A percentile compares a stretch with the other conserved stretches of the same genome.
These are phyloP conservation scores for Drosophila ercepeae DNA, from an alignment of 1,140 invertebrate genomes.

Conservation along the genomic window DNA sequence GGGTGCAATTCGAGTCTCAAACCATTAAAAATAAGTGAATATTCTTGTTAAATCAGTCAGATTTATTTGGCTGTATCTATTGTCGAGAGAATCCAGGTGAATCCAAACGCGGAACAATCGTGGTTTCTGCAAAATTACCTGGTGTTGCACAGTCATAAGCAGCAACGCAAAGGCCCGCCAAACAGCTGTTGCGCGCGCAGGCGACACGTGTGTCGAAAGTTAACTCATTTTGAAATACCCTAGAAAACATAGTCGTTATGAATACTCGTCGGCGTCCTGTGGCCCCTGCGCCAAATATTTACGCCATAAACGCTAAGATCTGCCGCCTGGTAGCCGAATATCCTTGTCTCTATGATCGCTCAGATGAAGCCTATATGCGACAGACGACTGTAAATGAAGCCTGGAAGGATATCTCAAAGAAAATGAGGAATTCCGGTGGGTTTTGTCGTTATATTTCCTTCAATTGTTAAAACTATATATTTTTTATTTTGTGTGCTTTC, in stretches of 20 bases:
- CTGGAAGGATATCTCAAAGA: slow-evolving; percentile 62
- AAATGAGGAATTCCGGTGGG: slow-evolving; percentile 62
- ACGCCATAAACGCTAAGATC: slow-evolving; percentile 63
- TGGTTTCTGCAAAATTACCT: background rate
- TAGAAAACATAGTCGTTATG: background rate
- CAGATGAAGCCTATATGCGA: slow-evolving; percentile 51
- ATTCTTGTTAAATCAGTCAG: background rate
- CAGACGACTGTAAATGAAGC: slow-evolving; percentile 61
- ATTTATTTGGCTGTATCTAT: background rate
- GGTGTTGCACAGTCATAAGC: slow-evolving; percentile 13
- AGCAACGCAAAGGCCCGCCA: slow-evolving; percentile 20
- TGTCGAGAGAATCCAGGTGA: background rate
- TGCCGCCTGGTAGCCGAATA: slow-evolving; percentile 63
- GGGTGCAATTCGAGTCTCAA: background rate
- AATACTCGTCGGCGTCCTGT: slow-evolving; percentile 14
- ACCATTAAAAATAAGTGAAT: background rate
- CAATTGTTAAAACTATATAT: background rate
- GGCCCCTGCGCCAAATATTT: slow-evolving; percentile 49
- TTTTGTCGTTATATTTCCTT: slow-evolving; percentile 4
- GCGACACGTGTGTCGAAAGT: slow-evolving; percentile 31
- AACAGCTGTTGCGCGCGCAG: slow-evolving; percentile 66
- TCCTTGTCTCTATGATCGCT: slow-evolving; percentile 76
- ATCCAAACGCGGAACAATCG: background rate
- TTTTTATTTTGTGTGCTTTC: background rate
- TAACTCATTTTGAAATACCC: background rate